These are phyloP conservation scores for Drosophila grimshawi DNA, from an alignment of 1,140 invertebrate genomes.

Conservation along the genomic window DNA sequence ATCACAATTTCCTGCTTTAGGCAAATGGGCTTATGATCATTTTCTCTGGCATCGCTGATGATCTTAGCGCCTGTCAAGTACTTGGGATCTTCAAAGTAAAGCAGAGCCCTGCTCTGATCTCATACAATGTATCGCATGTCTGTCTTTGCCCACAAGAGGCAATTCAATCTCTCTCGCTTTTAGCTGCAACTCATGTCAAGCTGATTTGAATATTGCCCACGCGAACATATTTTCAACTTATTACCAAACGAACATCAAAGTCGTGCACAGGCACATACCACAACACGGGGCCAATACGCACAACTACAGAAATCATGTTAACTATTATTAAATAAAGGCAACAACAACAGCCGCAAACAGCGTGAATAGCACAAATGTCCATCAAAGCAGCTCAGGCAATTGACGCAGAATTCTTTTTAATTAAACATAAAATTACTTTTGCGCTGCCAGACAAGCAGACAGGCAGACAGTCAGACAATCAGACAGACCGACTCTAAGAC, in stretches of 20 bases:
- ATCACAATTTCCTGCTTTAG: constrained; percentile 28
- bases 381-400: constrained; percentile 63
- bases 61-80: constrained; percentile 44
- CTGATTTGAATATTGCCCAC: constrained; percentile 75
- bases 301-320: constrained; percentile 67
- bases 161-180: constrained; percentile 36
- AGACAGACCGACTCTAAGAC: neutral
- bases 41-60: constrained; percentile 17
- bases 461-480: constrained; percentile 10
- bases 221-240: constrained; percentile 55
- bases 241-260: constrained; percentile 71
- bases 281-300: constrained; percentile 21
- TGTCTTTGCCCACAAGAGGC: constrained; percentile 20
- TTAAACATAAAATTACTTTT: constrained; percentile 82
- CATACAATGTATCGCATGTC: constrained; percentile 23
- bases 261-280: constrained; percentile 54
- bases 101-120: neutral
- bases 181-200: constrained; percentile 47
- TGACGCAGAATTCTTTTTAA: constrained; percentile 80
- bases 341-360: constrained; percentile 48
- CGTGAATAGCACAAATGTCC: constrained; percentile 76
- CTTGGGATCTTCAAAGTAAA: neutral
- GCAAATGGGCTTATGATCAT: constrained; percentile 34
- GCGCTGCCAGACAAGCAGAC: constrained; percentile 45
- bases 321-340: constrained; percentile 79